Conservation (phyloP, 2,888 invertebrate species). For the Chrysomela aeneicollis region DNA sequence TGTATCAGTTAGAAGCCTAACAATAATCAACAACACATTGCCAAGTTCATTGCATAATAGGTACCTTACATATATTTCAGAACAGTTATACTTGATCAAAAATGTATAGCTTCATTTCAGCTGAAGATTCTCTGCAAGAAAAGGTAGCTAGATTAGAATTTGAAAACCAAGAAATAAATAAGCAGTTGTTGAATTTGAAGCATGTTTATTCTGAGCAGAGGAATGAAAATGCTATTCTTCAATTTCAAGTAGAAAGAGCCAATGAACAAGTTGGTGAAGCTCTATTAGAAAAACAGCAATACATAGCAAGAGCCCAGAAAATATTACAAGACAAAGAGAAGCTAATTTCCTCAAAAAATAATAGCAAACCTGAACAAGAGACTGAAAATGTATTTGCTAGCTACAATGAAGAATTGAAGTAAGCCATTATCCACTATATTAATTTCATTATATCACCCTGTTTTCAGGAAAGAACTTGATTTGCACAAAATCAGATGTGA, state of each 20-base stretch:
- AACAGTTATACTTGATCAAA: conserved; percentile 11
- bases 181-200: conserved; percentile 54
- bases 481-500: conserved; percentile 60
- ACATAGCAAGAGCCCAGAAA: conserved; percentile 79
- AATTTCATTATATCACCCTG: background rate
- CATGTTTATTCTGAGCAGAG: conserved; percentile 55
- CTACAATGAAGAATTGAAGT: conserved; percentile 56
- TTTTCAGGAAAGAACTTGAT: conserved; percentile 58
- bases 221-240: conserved; percentile 54
- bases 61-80: conserved; percentile 22
- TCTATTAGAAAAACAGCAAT: conserved; percentile 72
- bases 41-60: conserved; percentile 44
- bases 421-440: conserved; percentile 26
- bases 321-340: conserved; percentile 81
- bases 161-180: conserved; percentile 54
- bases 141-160: conserved; percentile 53
- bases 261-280: conserved; percentile 51
- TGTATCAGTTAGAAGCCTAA: conserved; percentile 37
- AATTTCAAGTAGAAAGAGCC: conserved; percentile 52
- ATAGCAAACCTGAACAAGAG: conserved; percentile 41
- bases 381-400: conserved; percentile 46
- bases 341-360: conserved; percentile 63
- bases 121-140: conserved; percentile 49
- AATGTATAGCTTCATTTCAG: conserved; percentile 42
- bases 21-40: conserved; percentile 36